Evolutionary conservation across 2,797 vertebrate species (phyloP).

Genomic region (Squalus acanthias): DNA sequence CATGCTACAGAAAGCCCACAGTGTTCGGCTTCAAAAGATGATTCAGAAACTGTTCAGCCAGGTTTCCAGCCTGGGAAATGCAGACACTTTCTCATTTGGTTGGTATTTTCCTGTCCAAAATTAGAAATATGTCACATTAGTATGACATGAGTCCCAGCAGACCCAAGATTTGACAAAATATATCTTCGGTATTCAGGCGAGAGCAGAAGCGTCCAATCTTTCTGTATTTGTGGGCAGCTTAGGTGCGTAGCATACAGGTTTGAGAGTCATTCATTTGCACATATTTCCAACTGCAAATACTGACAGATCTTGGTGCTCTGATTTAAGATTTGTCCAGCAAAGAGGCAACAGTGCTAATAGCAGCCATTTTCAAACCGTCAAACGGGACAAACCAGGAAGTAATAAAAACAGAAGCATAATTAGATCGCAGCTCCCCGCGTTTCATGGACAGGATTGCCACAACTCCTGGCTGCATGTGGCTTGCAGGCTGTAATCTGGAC

Average conservation of each 20-base stretch:
- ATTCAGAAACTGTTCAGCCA: conserved; percentile 39
- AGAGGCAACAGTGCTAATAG: not conserved
- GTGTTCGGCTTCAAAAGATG: conserved; percentile 11
- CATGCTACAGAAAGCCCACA: conserved; percentile 38
- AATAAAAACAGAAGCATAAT: not conserved
- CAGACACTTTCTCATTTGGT: not conserved
- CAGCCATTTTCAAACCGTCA: not conserved
- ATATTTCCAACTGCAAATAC: not conserved
- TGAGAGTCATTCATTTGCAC: not conserved
- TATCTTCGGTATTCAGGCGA: not conserved
- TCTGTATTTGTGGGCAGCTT: not conserved
- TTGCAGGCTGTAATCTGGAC: not conserved
- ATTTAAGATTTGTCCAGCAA: not conserved
- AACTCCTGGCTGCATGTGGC: not conserved
- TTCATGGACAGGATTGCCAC: not conserved
- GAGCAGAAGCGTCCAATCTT: not conserved
- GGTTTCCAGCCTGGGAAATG: not conserved
- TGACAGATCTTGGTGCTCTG: not conserved
- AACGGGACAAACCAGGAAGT: not conserved
- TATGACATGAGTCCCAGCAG: not conserved
- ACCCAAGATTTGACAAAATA: not conserved
- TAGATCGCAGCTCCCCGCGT: not conserved
- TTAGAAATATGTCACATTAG: not conserved
- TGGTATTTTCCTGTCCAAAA: not conserved
- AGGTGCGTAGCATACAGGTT: not conserved